Percentiles rank a stretch among this genome's conserved stretches.
phyloP scores from a whole-genome alignment of 2,888 invertebrate species.

The Geophilus truncorum region DNA sequence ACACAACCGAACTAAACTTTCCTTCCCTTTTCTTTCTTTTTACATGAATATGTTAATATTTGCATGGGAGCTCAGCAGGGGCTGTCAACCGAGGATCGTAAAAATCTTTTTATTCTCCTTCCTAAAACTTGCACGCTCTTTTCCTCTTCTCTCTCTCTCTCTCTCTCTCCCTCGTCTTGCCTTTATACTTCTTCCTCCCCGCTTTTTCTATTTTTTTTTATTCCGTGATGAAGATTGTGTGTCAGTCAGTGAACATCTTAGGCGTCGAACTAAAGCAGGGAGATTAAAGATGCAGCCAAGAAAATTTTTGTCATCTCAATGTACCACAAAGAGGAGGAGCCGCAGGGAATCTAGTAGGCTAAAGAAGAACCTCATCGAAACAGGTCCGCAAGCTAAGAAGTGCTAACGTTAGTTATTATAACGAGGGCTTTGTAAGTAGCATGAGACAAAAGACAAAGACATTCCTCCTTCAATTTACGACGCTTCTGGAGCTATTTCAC shows the following conservation, averaged over 20 bases:
- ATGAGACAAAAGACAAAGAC: background rate
- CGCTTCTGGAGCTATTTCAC: constrained; percentile 2
- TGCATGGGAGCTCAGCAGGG: constrained; percentile 25
- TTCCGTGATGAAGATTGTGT: constrained; percentile 17
- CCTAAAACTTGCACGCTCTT: constrained; percentile 27
- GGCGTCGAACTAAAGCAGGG: constrained; percentile 19
- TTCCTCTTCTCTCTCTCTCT: background rate
- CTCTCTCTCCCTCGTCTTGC: background rate
- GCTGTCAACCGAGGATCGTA: constrained; percentile 25
- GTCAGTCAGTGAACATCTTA: constrained; percentile 18
- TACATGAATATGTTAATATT: constrained; percentile 27
- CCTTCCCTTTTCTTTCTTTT: constrained; percentile 7
- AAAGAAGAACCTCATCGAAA: constrained; percentile 1
- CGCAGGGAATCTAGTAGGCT: background rate
- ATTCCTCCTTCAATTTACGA: background rate
- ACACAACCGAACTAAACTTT: constrained; percentile 25
- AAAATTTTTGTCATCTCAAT: constrained; percentile 19
- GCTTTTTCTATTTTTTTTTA: background rate
- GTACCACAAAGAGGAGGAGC: constrained; percentile 22
- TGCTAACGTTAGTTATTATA: background rate
- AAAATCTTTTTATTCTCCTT: constrained; percentile 27
- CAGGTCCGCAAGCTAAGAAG: background rate
- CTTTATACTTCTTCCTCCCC: background rate
- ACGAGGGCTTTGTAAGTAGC: background rate
- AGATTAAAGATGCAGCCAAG: constrained; percentile 23